Base-by-base conservation (phyloP, 2,888 invertebrate genomes). In the Calameuta filiformis region DNA sequence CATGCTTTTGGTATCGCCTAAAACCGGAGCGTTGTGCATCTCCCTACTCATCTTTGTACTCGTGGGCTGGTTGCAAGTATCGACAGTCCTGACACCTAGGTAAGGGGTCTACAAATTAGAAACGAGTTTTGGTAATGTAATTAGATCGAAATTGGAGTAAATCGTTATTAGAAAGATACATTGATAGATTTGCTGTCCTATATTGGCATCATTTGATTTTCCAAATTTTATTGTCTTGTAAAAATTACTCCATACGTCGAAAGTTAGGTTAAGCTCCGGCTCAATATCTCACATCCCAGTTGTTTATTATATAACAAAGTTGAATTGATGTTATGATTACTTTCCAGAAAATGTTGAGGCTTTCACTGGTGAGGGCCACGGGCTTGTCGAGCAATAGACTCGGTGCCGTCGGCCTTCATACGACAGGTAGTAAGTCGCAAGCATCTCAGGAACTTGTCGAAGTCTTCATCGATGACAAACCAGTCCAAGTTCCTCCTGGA, bases 401-500 rank as follows among this genome's bases (percentile, higher is more conserved):
- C 73, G 84, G 92, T 75, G 93, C 94, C 74, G 75, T 76, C 35
- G 84, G 86, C 23, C 73, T 90, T 69, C 89, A 90, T 73, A 89
- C 88, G 34, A 85, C 87, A 12, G 84, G 88, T n/a, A 84, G 83
- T n/a, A 89, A 88, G 74, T 81, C 84, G 11, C 92, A 92, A 79
- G 89, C 91, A 79, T 89, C 92, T 78, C 94, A 96, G 69, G 95
- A 97, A 82, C 95, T 96, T 89, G 94, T 99, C 73, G 99, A 99
- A 93, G 96, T 99, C 74, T 99, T 99, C 92, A 96, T 99, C 87
- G 98, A 99, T 94, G 99, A 98, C 92, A 96, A 98, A 91, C 96
- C 97, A 82, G 98, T 99, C 1, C 93, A 96, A 89, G 99, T 99
- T 68, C 95, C 96, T 73, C 99, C 99, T 35, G 99, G 99, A 77